Evolutionary conservation across 1,140 invertebrate species (phyloP).

Genomic region (Micrasema longulum): DNA sequence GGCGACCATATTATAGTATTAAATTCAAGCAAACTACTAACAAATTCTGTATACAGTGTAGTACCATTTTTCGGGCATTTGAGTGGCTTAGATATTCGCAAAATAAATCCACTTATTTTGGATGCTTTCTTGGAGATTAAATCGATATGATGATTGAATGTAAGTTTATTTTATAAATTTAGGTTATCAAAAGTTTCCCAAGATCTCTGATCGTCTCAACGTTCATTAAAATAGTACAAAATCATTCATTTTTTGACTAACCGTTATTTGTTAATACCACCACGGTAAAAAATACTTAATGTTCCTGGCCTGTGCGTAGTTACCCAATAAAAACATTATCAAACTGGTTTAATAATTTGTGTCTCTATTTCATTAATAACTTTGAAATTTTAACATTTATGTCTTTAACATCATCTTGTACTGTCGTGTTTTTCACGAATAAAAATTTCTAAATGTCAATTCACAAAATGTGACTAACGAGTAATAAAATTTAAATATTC

Average conservation of each 20-base stretch:
- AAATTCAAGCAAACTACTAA: no score
- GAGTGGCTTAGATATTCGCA: no score
- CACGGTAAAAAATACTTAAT: background rate
- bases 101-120: no score
- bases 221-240: no score
- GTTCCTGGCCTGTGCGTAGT: background rate
- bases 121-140: no score
- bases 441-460: conserved; percentile 15
- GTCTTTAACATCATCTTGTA: background rate
- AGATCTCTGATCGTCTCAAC: no score
- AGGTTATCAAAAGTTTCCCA: background rate
- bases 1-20: no score
- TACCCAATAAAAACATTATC: conserved; percentile 11
- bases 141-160: background rate
- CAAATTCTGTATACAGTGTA: no score
- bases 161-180: background rate
- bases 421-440: conserved; percentile 5
- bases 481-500: conserved; percentile 1
- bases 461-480: conserved; percentile 5
- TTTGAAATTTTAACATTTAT: conserved; percentile 10
- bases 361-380: conserved; percentile 11
- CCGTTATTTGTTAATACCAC: background rate
- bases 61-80: no score
- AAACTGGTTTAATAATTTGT: conserved; percentile 33
- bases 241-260: background rate